phyloP scores from a whole-genome alignment of 2,113 vertebrate genomes.

The Pleuronectes platessa region DNA sequence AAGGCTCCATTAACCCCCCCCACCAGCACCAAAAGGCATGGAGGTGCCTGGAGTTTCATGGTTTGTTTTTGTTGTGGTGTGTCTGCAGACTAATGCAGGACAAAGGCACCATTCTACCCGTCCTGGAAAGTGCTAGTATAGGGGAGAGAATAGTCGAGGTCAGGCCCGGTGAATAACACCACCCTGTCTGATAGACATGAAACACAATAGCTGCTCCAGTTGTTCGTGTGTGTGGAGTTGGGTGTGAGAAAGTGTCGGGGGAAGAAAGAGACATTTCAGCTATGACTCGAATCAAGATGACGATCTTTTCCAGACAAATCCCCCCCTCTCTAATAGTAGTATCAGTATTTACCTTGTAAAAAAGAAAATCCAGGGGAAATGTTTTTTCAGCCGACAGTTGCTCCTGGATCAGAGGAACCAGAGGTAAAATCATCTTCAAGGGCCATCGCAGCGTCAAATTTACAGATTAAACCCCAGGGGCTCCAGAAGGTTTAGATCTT shows the following conservation, averaged over 20 bases:
- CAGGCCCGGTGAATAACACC: constrained; percentile 53
- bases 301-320: neutral
- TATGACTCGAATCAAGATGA: constrained; percentile 19
- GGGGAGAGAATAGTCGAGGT: constrained; percentile 57
- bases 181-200: constrained; percentile 70
- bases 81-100: constrained; percentile 67
- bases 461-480: constrained; percentile 59
- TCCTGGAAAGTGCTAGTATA: constrained; percentile 49
- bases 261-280: constrained; percentile 43
- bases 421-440: constrained; percentile 48
- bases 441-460: constrained; percentile 48
- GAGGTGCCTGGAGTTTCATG: constrained; percentile 57
- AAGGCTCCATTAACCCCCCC: constrained; percentile 64
- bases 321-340: neutral
- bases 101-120: constrained; percentile 52
- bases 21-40: constrained; percentile 44
- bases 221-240: constrained; percentile 56
- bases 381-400: no score
- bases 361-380: neutral
- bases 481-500: constrained; percentile 64
- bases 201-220: constrained; percentile 65
- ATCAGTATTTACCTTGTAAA: neutral
- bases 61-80: constrained; percentile 65
- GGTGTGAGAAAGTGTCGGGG: constrained; percentile 26
- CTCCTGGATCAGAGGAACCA: constrained; percentile 40